A percentile compares a stretch with the other conserved stretches of the same genome.
phyloP scores from a whole-genome alignment of 2,113 vertebrate genomes.

The Suncus etruscus region DNA sequence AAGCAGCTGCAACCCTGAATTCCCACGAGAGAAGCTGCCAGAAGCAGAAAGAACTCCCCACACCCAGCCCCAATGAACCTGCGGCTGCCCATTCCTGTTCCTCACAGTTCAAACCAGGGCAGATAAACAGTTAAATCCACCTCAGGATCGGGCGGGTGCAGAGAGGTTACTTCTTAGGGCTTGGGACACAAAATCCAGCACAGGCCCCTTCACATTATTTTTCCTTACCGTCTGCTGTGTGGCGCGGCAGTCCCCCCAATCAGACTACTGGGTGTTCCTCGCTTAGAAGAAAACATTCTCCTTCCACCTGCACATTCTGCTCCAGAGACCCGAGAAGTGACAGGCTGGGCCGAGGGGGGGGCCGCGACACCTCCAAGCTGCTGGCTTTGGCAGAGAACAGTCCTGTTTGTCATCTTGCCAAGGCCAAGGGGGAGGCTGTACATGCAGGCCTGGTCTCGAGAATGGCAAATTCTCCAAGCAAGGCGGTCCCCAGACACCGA shows the following conservation, averaged over 20 bases:
- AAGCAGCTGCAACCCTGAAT: too few species aligned
- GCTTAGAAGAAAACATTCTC: background rate
- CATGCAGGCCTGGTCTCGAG: too few species aligned
- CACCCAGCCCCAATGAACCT: too few species aligned
- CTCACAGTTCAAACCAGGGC: background rate
- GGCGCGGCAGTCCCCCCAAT: background rate
- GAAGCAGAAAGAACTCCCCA: too few species aligned
- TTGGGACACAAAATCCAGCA: conserved; percentile 17
- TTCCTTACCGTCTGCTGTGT: background rate
- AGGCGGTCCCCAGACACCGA: too few species aligned
- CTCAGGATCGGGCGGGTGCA: background rate
- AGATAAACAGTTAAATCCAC: background rate
- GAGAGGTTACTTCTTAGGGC: background rate
- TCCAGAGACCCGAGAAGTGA: too few species aligned
- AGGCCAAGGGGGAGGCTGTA: too few species aligned
- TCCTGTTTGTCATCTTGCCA: too few species aligned
- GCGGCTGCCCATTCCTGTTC: background rate
- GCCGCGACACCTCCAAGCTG: too few species aligned
- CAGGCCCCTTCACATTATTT: background rate
- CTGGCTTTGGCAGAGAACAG: background rate
- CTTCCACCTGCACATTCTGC: background rate
- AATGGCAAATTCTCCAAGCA: too few species aligned
- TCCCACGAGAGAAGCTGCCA: too few species aligned
- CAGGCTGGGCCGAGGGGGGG: too few species aligned
- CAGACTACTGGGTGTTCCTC: background rate